These are phyloP conservation scores for Blennius ocellaris DNA, from an alignment of 2,113 vertebrate genomes.

Conservation along the genomic window DNA sequence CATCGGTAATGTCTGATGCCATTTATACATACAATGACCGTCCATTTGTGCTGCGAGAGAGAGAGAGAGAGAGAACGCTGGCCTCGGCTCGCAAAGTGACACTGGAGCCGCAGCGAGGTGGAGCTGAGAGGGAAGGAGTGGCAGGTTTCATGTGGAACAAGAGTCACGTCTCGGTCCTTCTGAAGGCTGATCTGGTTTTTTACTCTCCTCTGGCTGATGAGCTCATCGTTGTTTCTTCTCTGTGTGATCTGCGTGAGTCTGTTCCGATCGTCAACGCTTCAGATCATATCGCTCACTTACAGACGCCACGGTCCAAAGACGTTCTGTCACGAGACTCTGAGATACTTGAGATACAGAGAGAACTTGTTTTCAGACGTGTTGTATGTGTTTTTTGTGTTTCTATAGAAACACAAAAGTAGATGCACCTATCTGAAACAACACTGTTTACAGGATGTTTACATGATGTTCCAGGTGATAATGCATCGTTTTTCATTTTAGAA, in stretches of 20 bases:
- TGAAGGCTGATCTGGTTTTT: slow-evolving; percentile 32
- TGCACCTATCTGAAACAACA: too few species aligned
- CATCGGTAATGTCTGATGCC: slow-evolving; percentile 29
- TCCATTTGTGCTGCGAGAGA: slow-evolving; percentile 35
- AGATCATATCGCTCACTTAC: slow-evolving; percentile 3
- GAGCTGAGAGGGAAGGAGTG: slow-evolving; percentile 14
- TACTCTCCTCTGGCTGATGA: slow-evolving; percentile 29
- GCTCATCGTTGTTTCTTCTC: slow-evolving; percentile 28
- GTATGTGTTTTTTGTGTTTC: too few species aligned
- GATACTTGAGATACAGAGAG: background rate
- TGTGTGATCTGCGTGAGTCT: background rate
- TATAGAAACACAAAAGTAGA: too few species aligned
- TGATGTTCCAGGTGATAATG: too few species aligned
- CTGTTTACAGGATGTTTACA: too few species aligned
- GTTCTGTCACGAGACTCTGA: background rate
- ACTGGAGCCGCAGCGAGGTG: background rate
- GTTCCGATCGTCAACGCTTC: background rate
- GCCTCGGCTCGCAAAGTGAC: slow-evolving; percentile 6
- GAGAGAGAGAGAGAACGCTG: slow-evolving; percentile 26
- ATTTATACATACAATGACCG: slow-evolving; percentile 47
- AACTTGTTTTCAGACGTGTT: background rate
- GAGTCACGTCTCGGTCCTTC: slow-evolving; percentile 28
- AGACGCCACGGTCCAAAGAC: background rate
- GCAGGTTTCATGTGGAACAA: slow-evolving; percentile 25
- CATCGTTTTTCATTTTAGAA: too few species aligned